Evolutionary conservation across 2,113 vertebrate genomes (phyloP), one percentile per base, ranked within the genome.

Genomic region (Menura novaehollandiae): DNA sequence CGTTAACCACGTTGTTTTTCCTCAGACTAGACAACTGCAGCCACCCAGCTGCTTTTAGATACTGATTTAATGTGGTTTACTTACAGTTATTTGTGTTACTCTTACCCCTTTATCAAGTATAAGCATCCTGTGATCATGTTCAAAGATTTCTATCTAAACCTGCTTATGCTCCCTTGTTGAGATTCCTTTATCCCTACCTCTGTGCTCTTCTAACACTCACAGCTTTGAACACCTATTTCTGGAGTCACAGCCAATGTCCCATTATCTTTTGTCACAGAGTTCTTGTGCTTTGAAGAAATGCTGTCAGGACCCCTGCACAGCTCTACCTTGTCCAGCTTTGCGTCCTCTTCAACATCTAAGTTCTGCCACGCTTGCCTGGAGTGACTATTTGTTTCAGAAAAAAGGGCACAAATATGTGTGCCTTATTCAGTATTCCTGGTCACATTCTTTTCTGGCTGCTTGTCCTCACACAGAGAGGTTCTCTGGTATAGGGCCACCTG

Each of bases 171-270:
- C 46, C 24, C 75, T 89, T 64, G 56, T 32, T 89, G 83, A 86
- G 56, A 77, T 69, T 66, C 52, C 72, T 73, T 35, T 72, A 49
- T 60, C 43, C 46, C 55, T 44, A 10, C 37, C 16, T 88, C 56
- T 68, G 51, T 76, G 76, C 39, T 93, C 56, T 73, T 73, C 52
- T 73, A 56, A 79, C 33, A n/a, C 94, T 92, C 33, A 59, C 2
- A 4, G 60, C 64, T 93, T 92, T 87, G 79, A 95, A 86, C 64
- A 72, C 68, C 73, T 86, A 6, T 87, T 93, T 93, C 86, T 92
- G 52, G 83, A 93, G 47, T 81, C 51, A 55, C 15, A 59, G 27
- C 30, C 88, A 71, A 23, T n/a, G 51, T 85, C 63, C 59, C 73
- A 21, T 62, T 91, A 71, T 43, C 68, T 97, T 75, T 46, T 96